Evolutionary conservation across 2,113 vertebrate genomes (phyloP).

Genomic region (Aspiorhynchus laticeps): DNA sequence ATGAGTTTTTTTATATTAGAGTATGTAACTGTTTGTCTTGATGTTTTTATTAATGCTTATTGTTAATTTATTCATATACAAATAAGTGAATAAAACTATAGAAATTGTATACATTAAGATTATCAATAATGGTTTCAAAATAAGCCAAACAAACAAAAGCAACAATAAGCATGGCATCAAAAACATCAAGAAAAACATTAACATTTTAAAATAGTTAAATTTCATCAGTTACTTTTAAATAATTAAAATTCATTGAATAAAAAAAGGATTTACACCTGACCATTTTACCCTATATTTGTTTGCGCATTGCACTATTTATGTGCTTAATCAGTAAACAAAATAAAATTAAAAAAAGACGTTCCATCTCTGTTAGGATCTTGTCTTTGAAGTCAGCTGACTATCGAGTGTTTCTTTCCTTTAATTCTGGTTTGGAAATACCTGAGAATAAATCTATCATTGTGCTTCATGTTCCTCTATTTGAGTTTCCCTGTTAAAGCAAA

Average conservation of each 20-base stretch:
- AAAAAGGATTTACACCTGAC: not conserved
- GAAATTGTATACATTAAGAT: not conserved
- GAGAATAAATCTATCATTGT: not conserved
- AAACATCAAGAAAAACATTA: too few relatives aligned
- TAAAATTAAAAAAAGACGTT: too few relatives aligned
- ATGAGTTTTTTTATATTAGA: not conserved
- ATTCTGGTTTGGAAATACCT: not conserved
- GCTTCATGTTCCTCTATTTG: not conserved
- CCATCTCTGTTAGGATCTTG: not conserved
- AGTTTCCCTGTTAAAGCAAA: conserved; percentile 1
- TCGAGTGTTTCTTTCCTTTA: not conserved
- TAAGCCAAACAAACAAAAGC: too few relatives aligned
- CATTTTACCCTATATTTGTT: not conserved
- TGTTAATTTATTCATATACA: not conserved
- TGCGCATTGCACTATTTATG: not conserved
- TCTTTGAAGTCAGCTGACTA: too few relatives aligned
- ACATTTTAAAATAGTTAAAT: too few relatives aligned
- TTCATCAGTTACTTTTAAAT: not conserved
- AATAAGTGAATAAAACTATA: not conserved
- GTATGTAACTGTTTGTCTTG: too few relatives aligned
- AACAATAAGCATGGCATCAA: too few relatives aligned
- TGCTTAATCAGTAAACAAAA: not conserved
- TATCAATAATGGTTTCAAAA: not conserved
- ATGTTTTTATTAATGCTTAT: not conserved
- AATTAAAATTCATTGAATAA: not conserved